phyloP scores from a whole-genome alignment of 1,140 invertebrate species.

The Drosophila bocqueti region DNA sequence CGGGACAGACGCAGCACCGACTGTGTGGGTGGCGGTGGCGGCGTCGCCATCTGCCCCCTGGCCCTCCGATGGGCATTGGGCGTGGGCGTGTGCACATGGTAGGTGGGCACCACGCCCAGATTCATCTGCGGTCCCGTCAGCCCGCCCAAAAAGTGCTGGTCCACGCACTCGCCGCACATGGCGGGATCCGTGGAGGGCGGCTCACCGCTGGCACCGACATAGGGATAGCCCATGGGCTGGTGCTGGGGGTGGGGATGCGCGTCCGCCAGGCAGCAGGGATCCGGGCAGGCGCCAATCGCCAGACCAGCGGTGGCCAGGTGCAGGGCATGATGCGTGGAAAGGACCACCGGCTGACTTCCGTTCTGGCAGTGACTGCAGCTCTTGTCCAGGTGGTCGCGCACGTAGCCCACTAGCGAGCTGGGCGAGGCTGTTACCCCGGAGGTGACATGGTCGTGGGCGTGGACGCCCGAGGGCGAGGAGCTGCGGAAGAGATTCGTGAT shows the following conservation, averaged over 20 bases:
- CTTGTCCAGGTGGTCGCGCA: constrained; percentile 81
- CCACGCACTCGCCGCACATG: constrained; percentile 83
- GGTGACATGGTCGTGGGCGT: constrained; percentile 62
- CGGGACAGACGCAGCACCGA: constrained; percentile 76
- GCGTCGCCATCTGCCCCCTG: constrained; percentile 64
- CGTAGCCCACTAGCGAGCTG: constrained; percentile 77
- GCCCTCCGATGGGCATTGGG: constrained; percentile 77
- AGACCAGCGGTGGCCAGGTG: constrained; percentile 67
- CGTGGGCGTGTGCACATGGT: constrained; percentile 81
- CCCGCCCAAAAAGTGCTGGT: constrained; percentile 79
- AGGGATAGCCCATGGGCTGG: constrained; percentile 76
- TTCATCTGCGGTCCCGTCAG: constrained; percentile 74
- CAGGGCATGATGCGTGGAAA: constrained; percentile 75
- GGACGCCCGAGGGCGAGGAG: constrained; percentile 50
- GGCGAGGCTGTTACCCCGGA: constrained; percentile 69
- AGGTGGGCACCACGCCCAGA: constrained; percentile 76
- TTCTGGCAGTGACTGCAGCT: constrained; percentile 83
- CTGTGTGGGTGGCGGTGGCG: constrained; percentile 73
- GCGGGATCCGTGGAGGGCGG: constrained; percentile 74
- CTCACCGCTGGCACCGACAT: constrained; percentile 50
- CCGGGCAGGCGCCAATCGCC: constrained; percentile 71
- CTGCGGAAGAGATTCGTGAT: constrained; percentile 84
- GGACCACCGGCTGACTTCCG: constrained; percentile 78
- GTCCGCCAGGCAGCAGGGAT: constrained; percentile 78
- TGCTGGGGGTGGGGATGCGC: constrained; percentile 82